Evolutionary conservation across 2,797 vertebrate species (phyloP).

Genomic region (Glossophaga mutica): DNA sequence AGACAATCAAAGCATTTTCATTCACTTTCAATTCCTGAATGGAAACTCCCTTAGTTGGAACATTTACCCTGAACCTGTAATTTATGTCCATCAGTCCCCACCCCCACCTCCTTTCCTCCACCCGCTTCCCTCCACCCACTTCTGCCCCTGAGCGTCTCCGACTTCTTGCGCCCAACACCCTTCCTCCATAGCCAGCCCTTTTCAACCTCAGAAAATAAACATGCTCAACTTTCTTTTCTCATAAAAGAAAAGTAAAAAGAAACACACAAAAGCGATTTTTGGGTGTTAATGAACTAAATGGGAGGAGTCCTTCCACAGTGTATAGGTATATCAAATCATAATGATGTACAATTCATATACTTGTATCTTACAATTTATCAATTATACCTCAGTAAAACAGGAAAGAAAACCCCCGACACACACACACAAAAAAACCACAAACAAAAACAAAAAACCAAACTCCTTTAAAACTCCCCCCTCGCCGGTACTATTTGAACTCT

Average conservation of each 20-base stretch:
- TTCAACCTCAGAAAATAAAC: neutral
- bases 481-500: neutral
- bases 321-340: neutral
- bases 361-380: neutral
- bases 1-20: neutral
- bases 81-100: no score
- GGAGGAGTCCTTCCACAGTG: neutral
- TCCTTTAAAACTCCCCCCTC: neutral
- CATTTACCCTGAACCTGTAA: neutral
- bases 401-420: no score
- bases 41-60: neutral
- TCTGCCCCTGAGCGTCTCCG: neutral
- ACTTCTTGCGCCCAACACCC: neutral
- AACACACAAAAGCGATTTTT: neutral
- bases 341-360: neutral
- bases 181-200: neutral
- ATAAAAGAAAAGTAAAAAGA: neutral
- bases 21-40: neutral
- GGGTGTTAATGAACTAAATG: neutral
- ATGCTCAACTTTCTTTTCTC: neutral
- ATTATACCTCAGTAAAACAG: neutral
- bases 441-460: no score
- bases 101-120: rapidly evolving
- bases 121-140: neutral
- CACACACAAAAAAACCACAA: no score